Conservation (phyloP, 2,113 vertebrate species). For the Nycticryphes semicollaris region DNA sequence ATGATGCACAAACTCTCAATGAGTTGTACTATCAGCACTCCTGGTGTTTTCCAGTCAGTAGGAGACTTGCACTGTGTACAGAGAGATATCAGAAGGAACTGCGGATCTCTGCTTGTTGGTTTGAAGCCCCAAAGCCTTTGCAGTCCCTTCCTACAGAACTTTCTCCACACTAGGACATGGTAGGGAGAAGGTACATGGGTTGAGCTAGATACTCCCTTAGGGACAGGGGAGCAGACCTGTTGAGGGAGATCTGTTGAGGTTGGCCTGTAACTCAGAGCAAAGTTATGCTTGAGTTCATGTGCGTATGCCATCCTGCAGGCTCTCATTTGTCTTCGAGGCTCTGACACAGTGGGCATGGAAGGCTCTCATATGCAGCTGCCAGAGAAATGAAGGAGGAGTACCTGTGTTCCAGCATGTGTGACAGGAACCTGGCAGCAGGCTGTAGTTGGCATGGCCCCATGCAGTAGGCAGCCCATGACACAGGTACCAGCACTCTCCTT, state of each 20-base stretch:
- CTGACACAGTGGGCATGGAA: not conserved
- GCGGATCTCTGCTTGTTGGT: not conserved
- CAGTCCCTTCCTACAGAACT: not conserved
- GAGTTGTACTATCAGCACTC: not conserved
- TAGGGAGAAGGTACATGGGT: not conserved
- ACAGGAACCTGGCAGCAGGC: not conserved
- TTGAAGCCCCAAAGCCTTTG: not conserved
- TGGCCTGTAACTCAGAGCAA: not conserved
- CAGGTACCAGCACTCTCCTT: not conserved
- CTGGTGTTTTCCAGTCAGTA: not conserved
- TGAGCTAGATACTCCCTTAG: not conserved
- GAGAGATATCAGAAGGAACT: not conserved
- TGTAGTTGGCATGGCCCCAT: not conserved
- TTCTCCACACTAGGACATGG: not conserved
- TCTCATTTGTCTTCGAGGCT: not conserved
- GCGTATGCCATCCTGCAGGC: not conserved
- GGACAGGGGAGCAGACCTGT: not conserved
- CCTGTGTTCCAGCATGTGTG: not conserved
- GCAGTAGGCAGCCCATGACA: not conserved
- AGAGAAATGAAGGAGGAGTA: not conserved
- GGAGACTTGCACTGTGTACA: not conserved
- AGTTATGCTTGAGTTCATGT: fast-evolving
- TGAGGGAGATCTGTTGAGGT: not conserved
- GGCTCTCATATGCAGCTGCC: not conserved
- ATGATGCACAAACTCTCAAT: not conserved